Conservation (phyloP, 2,888 invertebrate species). For the Ormyrus rosae region DNA sequence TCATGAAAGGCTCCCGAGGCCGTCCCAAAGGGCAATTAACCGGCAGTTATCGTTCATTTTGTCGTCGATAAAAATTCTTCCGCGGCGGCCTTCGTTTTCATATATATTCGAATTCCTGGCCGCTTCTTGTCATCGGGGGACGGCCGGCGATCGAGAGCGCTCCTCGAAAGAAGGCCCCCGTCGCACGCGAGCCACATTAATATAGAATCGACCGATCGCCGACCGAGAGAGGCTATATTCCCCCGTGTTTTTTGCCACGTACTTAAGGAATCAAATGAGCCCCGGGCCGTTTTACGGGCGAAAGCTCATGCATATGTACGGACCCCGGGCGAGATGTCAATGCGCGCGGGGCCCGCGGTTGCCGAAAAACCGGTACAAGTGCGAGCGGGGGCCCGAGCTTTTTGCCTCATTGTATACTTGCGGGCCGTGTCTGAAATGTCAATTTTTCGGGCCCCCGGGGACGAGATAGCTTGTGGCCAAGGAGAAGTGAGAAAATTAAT, state of each 20-base stretch:
- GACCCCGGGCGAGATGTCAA: conserved; percentile 63
- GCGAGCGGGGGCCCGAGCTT: not conserved
- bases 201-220: not conserved
- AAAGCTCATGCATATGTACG: conserved; percentile 22
- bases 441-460: conserved; percentile 58
- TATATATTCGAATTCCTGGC: not conserved
- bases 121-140: not conserved
- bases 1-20: too few relatives aligned
- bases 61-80: conserved; percentile 20
- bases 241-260: not conserved
- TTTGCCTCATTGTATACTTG: conserved; percentile 29
- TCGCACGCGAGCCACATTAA: conserved; percentile 19
- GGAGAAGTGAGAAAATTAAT: conserved; percentile 37
- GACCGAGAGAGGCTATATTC: not conserved
- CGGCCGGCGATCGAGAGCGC: not conserved
- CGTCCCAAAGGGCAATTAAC: conserved; percentile 6
- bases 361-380: conserved; percentile 73
- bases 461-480: not conserved
- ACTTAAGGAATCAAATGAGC: conserved; percentile 36
- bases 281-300: not conserved
- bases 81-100: not conserved
- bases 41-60: conserved; percentile 11
- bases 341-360: conserved; percentile 38
- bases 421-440: conserved; percentile 67
- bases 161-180: not conserved